Conservation (phyloP, 2,113 vertebrate species). For the Ameiurus melas region DNA sequence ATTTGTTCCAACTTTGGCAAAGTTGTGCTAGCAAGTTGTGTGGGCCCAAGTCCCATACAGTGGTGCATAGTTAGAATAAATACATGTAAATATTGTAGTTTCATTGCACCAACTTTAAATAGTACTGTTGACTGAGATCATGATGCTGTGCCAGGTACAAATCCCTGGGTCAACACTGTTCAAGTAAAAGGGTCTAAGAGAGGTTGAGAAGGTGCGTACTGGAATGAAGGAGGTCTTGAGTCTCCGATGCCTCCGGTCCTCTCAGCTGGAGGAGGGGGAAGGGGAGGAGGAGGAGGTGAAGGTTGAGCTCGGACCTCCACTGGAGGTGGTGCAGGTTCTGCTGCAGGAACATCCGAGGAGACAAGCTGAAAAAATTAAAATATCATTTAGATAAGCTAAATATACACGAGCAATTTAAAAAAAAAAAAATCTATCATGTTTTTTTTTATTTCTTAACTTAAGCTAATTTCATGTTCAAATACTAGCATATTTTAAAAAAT, state of each 20-base stretch:
- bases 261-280: constrained; percentile 82
- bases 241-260: constrained; percentile 89
- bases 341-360: constrained; percentile 77
- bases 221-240: constrained; percentile 89
- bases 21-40: background rate
- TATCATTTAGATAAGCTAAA: background rate
- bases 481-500: background rate
- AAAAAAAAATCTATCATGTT: background rate
- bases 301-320: constrained; percentile 74
- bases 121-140: background rate
- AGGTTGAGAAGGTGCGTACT: constrained; percentile 72
- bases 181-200: background rate
- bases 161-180: constrained; percentile 22
- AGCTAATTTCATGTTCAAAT: background rate
- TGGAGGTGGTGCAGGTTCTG: constrained; percentile 65
- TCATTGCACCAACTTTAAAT: constrained; percentile 11
- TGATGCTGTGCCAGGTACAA: constrained; percentile 15
- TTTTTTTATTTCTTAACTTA: background rate
- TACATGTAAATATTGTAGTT: background rate
- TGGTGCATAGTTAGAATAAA: background rate
- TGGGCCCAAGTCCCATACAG: background rate
- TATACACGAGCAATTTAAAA: background rate
- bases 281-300: constrained; percentile 79
- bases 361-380: constrained; percentile 73
- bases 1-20: background rate